phyloP scores from a whole-genome alignment of 1,140 invertebrate species.

The Watersipora subatra region DNA sequence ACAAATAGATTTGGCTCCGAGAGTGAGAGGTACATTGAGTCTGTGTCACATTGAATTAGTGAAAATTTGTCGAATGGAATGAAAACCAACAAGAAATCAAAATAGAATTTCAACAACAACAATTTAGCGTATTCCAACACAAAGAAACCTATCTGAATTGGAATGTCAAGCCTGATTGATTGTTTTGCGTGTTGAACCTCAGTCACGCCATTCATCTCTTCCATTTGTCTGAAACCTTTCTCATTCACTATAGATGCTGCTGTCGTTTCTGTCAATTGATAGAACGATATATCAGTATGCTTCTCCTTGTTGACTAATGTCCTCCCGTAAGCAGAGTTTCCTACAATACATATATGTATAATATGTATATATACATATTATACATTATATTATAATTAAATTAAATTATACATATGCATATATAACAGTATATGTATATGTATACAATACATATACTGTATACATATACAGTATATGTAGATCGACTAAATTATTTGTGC shows the following conservation, averaged over 20 bases:
- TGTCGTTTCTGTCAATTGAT: not conserved
- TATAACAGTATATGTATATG: too few relatives aligned
- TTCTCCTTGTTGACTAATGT: conserved; percentile 4
- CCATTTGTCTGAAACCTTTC: not conserved
- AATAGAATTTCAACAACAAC: conserved; percentile 10
- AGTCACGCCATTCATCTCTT: conserved; percentile 3
- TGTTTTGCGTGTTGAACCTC: conserved; percentile 10
- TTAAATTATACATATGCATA: too few relatives aligned
- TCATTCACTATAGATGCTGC: not conserved
- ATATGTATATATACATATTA: not conserved
- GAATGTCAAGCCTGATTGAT: conserved; percentile 6
- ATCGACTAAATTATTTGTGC: too few relatives aligned
- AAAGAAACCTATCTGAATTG: conserved; percentile 9
- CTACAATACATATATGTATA: not conserved
- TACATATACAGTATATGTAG: too few relatives aligned
- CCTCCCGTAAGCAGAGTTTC: conserved; percentile 8
- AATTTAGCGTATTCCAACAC: conserved; percentile 12
- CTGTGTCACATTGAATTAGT: not conserved
- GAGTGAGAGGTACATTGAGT: not conserved
- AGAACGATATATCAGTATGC: not conserved
- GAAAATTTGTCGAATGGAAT: not conserved
- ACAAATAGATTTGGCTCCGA: not conserved
- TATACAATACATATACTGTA: too few relatives aligned
- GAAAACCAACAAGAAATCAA: conserved; percentile 7
- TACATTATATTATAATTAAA: too few relatives aligned